phyloP scores from a whole-genome alignment of 2,888 invertebrate genomes.

The Mythimna ferrago region DNA sequence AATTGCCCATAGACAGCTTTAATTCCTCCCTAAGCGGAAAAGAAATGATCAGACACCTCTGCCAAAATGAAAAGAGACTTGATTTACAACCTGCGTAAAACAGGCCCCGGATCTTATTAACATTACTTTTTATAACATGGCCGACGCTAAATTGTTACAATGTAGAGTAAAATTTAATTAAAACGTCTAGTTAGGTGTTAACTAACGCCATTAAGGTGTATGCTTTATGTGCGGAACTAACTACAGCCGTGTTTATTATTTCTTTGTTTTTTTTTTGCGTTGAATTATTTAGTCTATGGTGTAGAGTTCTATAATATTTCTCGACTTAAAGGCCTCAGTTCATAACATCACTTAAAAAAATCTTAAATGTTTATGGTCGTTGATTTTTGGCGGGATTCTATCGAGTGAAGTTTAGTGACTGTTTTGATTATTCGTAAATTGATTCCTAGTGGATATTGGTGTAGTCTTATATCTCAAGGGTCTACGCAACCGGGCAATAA shows the following conservation, averaged over 20 bases:
- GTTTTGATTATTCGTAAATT: too few relatives aligned
- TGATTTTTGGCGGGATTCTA: too few relatives aligned
- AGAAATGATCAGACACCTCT: slow-evolving; percentile 87
- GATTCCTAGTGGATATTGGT: too few relatives aligned
- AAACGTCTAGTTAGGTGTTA: slow-evolving; percentile 86
- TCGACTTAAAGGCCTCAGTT: too few relatives aligned
- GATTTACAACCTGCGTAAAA: slow-evolving; percentile 87
- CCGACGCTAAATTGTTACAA: slow-evolving; percentile 87
- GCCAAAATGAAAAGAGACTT: slow-evolving; percentile 87
- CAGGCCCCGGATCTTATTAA: slow-evolving; percentile 87
- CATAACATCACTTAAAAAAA: too few relatives aligned
- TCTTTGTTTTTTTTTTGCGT: slow-evolving; percentile 46
- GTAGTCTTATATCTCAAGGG: too few relatives aligned
- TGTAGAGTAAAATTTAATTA: slow-evolving; percentile 89
- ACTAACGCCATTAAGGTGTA: slow-evolving; percentile 82
- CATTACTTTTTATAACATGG: slow-evolving; percentile 89
- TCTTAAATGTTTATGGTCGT: too few relatives aligned
- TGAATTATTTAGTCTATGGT: slow-evolving; percentile 13
- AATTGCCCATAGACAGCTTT: slow-evolving; percentile 85
- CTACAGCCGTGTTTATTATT: slow-evolving; percentile 60
- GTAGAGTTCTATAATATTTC: slow-evolving; percentile 2
- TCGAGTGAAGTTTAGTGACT: too few relatives aligned
- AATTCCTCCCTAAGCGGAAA: slow-evolving; percentile 82
- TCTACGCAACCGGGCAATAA: too few relatives aligned
- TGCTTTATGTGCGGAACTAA: slow-evolving; percentile 71